Base-by-base conservation (phyloP, 2,797 vertebrate genomes). In the Xenopus petersii region DNA sequence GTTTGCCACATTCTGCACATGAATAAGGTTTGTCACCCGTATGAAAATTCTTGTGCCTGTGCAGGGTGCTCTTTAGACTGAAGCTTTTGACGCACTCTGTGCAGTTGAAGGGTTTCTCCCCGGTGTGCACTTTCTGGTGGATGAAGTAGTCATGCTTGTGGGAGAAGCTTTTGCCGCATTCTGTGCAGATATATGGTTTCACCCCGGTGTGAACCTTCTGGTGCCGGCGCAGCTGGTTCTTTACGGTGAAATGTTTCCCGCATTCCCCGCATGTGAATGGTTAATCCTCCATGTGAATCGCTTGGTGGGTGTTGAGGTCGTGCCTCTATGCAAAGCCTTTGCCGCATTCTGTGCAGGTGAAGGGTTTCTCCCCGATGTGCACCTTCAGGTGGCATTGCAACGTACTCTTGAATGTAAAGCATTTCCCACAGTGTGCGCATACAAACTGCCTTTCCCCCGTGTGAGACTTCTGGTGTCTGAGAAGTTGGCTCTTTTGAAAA, bases 41-140 rank as follows among this genome's bases (percentile, higher is more conserved):
- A 83, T 96, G 94, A 2, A 93, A 93, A 71, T 93, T 92, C 64
- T 94, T 92, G 79, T 96, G 94, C 74, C 94, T 93, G 77, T 94
- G 92, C 79, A 93, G 93, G 83, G 94, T 93, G 10, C 93, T 94
- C 17, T 93, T 95, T 91, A 93, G 93, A 75, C 93, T 93, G 75
- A 95, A 96, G 73, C 90, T 92, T 82, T 94, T 94, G 46, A 86
- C 91, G 64, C 94, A 96, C 83, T 94, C 93, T 1, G 90, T 91
- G 81, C 94, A 96, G 72, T 82, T 88, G 76, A 93, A 95, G 0
- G 94, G 94, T 65, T 93, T 89, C 75, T 95, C 93, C 0, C 92
- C 92, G 0, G 93, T 93, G 86, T 93, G 92, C 2, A 75, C 75
- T 46, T 71, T 64, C 42, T 80, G 74, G 67, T 69, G 70, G 3